Base-by-base conservation (phyloP, 2,113 vertebrate genomes). In the Mola mola region DNA sequence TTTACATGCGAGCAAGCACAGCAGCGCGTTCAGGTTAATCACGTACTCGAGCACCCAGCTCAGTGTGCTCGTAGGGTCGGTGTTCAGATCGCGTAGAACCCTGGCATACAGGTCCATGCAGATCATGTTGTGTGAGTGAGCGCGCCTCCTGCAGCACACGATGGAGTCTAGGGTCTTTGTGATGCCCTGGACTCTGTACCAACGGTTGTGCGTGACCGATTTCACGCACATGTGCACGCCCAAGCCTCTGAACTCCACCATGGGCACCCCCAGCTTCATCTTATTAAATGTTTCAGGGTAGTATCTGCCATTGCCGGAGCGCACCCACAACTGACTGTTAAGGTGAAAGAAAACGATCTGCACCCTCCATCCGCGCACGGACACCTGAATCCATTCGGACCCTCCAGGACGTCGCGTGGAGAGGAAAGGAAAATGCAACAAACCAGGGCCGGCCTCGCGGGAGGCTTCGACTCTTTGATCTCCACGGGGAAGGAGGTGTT, bases 171-270 rank as follows among this genome's bases (percentile, higher is more conserved):
- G 15, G 0, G 17, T 10, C 17, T 9, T 60, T 1, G 48, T 70
- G n/a, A 70, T 70, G 5, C 57, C 48, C 15, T 20, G 56, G 0
- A 70, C 56, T 11, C 8, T 52, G 19, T 70, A 70, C 66, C 57
- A 70, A 1, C 56, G 29, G 3, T 52, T 11, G 3, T 70, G 40
- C 0, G 1, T 6, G 0, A 8, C 24, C 2, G 57, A 59, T 12
- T 5, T 68, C 0, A 52, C 36, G 2, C 3, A 20, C 11, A 34
- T 3, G 0, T 1, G 4, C 4, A 13, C 13, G 0, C 10, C 2
- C 1, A 3, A 7, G 0, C 17, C 1, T 1, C 1, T n/a, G 19
- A 68, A 68, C 3, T 22, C 36, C 2, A 50, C 26, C 1, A 2
- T 12, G 1, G 53, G 19, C 2, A 49, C 38, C 0, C 1, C 1